Base-by-base conservation (phyloP, 2,113 vertebrate genomes). In the Corynorhinus townsendii region DNA sequence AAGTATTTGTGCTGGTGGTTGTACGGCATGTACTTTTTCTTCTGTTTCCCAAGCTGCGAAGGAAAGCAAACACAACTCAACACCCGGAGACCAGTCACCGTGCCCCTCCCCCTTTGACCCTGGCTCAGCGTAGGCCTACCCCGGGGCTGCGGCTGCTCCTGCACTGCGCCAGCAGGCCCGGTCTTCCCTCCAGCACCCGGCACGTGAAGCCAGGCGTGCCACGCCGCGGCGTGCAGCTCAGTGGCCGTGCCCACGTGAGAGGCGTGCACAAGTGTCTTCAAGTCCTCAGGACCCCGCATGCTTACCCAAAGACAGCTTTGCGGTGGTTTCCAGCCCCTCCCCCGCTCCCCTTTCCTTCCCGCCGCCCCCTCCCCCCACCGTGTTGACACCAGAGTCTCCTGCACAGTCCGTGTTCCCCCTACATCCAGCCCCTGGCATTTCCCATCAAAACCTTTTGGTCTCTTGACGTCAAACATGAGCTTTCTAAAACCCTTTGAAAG, bases 1-100 rank as follows among this genome's bases (percentile, higher is more conserved):
- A 99, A 99, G 91, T 99, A 99, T 90, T 98, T 98, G 98, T 99
- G 99, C 96, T 99, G 99, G 96, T 99, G 98, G 89, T 99, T 98
- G 81, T 99, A 99, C 0, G 99, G 99, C 99, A 99, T 99, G 95
- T 98, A 98, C 91, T 98, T 99, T 95, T 98, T 99, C 98, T 99
- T 99, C 66, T 99, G 98, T 30, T 97, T 96, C 66, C 99, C 99
- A 28, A 99, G 98, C 99, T 99, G 97, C 91, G 80, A 75, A 94
- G 92, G 49, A 68, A 80, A 83, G 79, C 77, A 88, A 11, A n/a
- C 3, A 10, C 14, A 49, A 20, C 11, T 92, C 19, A 90, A 19
- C 11, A n/a, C 64, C 16, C 20, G 11, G 7, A 68, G 26, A 16
- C 45, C 16, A 4, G 66, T 4, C 8, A 11, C 24, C 2, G 0